Percentiles rank a stretch among this genome's conserved stretches.
Evolutionary conservation across 2,797 vertebrate species (phyloP).

Genomic region (Poecilia velifera): DNA sequence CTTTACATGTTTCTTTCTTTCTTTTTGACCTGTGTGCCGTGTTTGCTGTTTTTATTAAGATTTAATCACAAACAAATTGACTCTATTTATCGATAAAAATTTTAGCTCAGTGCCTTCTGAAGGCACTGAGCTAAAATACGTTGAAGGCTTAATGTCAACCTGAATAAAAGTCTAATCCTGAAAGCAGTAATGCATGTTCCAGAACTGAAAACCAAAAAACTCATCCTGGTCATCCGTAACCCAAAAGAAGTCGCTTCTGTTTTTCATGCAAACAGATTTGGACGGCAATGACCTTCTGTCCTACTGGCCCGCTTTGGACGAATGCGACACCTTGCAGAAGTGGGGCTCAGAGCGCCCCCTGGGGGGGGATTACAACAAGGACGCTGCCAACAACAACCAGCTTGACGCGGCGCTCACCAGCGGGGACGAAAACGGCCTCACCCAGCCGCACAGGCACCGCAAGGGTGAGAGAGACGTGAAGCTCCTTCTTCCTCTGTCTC

Average conservation of each 20-base stretch:
- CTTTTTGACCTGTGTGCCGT: neutral
- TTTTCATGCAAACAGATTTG: conserved; percentile 81
- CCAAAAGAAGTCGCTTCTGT: conserved; percentile 34
- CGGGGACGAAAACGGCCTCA: conserved; percentile 93
- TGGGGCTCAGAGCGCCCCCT: conserved; percentile 97
- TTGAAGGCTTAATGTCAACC: neutral
- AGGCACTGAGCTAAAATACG: neutral
- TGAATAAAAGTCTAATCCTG: neutral
- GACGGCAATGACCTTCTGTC: conserved; percentile 97
- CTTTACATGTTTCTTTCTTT: neutral
- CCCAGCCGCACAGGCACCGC: conserved; percentile 89
- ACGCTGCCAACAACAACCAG: conserved; percentile 95
- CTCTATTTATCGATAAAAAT: neutral
- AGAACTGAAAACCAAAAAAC: neutral
- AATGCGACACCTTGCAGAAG: conserved; percentile 93
- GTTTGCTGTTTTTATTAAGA: neutral
- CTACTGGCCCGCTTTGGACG: conserved; percentile 95
- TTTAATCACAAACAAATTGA: neutral
- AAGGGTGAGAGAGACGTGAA: conserved; percentile 84
- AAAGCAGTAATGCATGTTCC: neutral
- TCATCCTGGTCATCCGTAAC: conserved; percentile 20
- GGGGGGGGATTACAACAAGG: conserved; percentile 92
- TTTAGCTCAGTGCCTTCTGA: neutral
- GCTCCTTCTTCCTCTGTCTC: neutral
- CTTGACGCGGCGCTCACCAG: conserved; percentile 92